Evolutionary conservation across 2,888 invertebrate species (phyloP).

Genomic region (Venusia cambrica): DNA sequence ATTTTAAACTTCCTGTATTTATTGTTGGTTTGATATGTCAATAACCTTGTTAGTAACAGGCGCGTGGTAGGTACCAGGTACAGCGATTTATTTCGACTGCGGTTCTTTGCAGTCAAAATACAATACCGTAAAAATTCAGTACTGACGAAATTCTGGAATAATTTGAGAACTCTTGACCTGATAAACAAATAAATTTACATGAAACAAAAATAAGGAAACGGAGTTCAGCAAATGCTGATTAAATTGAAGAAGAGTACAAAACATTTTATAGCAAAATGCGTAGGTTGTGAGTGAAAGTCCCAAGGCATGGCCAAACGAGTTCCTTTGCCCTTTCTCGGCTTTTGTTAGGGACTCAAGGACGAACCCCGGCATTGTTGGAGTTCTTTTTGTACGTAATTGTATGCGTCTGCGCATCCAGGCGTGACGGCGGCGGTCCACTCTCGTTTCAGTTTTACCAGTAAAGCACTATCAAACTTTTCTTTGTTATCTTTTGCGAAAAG

Average conservation of each 20-base stretch:
- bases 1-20: slow-evolving; percentile 8
- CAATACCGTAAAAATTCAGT: neutral
- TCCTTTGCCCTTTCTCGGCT: slow-evolving; percentile 78
- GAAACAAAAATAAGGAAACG: slow-evolving; percentile 1
- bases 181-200: slow-evolving; percentile 11
- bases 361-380: slow-evolving; percentile 68
- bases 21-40: slow-evolving; percentile 1
- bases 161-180: slow-evolving; percentile 10
- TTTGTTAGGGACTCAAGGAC: slow-evolving; percentile 78
- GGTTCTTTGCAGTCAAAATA: too few relatives aligned
- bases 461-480: slow-evolving; percentile 39
- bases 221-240: slow-evolving; percentile 9
- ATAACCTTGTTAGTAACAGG: slow-evolving; percentile 3
- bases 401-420: slow-evolving; percentile 70
- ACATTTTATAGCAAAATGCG: slow-evolving; percentile 48
- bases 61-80: too few relatives aligned
- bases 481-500: too few relatives aligned
- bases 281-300: slow-evolving; percentile 78
- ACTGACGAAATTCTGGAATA: slow-evolving; percentile 10
- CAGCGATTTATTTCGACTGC: too few relatives aligned
- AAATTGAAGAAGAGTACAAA: slow-evolving; percentile 15
- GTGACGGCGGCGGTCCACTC: slow-evolving; percentile 54
- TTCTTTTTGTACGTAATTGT: slow-evolving; percentile 74
- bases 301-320: slow-evolving; percentile 74
- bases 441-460: slow-evolving; percentile 53